phyloP scores from a whole-genome alignment of 2,113 vertebrate species.

The Neolamprologus sp. region DNA sequence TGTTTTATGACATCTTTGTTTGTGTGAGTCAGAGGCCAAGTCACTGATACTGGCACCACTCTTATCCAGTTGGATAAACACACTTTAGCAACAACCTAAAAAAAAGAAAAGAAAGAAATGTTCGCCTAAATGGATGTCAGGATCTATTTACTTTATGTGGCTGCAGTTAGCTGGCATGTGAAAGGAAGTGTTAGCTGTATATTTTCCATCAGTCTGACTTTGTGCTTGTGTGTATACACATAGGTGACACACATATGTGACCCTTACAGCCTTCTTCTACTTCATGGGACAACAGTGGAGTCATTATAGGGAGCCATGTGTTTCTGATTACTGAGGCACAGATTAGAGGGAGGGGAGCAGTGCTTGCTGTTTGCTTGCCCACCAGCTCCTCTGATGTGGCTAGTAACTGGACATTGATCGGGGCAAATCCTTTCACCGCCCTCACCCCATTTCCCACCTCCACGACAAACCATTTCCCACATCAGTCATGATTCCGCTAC shows the following conservation, averaged over 20 bases:
- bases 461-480: background rate
- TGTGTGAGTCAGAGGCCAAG: background rate
- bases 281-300: constrained; percentile 51
- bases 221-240: background rate
- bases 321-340: constrained; percentile 62
- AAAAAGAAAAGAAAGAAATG: background rate
- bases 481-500: constrained; percentile 1
- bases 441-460: background rate
- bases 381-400: constrained; percentile 54
- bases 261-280: constrained; percentile 28
- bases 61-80: background rate
- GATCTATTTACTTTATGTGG: background rate
- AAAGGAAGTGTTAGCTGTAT: background rate
- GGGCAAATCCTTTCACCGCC: background rate
- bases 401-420: constrained; percentile 48
- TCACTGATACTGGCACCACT: background rate
- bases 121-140: background rate
- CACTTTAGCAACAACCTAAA: background rate
- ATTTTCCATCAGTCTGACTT: background rate
- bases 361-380: constrained; percentile 40
- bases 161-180: background rate
- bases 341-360: constrained; percentile 60
- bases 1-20: background rate
- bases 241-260: background rate
- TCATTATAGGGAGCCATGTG: constrained; percentile 65